These are phyloP conservation scores for Elymnias hypermnestra DNA, from an alignment of 1,140 invertebrate species.

Conservation along the genomic window DNA sequence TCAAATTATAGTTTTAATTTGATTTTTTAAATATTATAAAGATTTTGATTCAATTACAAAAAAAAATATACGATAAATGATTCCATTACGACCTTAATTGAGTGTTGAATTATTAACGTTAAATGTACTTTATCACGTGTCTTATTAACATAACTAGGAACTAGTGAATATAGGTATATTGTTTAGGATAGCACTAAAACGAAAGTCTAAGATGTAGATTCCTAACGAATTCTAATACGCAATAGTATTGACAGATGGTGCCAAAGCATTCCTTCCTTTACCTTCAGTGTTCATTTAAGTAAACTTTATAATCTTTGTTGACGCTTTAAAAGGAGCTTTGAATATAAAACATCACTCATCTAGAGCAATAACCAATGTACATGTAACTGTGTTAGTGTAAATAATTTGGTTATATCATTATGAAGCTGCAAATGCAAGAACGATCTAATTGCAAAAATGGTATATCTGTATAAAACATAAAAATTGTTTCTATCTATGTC, in stretches of 20 bases:
- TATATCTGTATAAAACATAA: too few species aligned
- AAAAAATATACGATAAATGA: too few species aligned
- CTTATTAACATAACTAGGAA: constrained; percentile 17
- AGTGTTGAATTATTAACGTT: too few species aligned
- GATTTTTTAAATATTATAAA: too few species aligned
- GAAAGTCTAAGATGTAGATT: constrained; percentile 21
- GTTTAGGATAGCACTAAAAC: constrained; percentile 24
- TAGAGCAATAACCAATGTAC: constrained; percentile 20
- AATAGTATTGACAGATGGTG: constrained; percentile 33
- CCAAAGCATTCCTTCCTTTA: constrained; percentile 33
- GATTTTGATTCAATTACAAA: too few species aligned
- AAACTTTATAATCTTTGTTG: constrained; percentile 13
- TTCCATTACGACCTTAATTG: too few species aligned
- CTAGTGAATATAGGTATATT: constrained; percentile 21
- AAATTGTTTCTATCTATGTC: too few species aligned
- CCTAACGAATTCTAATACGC: constrained; percentile 17
- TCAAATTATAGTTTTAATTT: too few species aligned
- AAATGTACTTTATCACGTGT: too few species aligned
- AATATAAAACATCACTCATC: constrained; percentile 9
- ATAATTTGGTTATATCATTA: constrained; percentile 35
- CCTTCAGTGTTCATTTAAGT: constrained; percentile 28
- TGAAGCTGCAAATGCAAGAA: too few species aligned
- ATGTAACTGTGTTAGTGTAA: constrained; percentile 36
- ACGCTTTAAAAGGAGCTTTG: constrained; percentile 15
- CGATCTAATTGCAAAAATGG: too few species aligned